Evolutionary conservation across 2,797 vertebrate species (phyloP).

Genomic region (Lepus oiostolus): DNA sequence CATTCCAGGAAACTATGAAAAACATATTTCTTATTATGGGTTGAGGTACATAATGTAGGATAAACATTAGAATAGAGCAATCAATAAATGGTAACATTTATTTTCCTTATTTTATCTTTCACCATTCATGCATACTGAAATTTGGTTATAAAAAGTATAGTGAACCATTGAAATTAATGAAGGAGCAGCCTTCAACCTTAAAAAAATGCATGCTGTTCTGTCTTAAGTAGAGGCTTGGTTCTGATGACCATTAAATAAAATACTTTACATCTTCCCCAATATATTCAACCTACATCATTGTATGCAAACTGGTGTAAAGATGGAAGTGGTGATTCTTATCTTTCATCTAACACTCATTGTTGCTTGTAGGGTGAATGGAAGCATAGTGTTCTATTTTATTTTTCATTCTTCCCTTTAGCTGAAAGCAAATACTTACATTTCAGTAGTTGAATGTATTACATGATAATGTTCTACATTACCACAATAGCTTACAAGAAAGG

Average conservation of each 20-base stretch:
- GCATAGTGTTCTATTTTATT: not conserved
- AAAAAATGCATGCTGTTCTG: not conserved
- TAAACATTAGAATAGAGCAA: not conserved
- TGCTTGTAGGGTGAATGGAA: not conserved
- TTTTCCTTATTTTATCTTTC: conserved; percentile 23
- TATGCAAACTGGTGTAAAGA: not conserved
- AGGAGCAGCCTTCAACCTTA: not conserved
- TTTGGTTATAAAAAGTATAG: not conserved
- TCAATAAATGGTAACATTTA: not conserved
- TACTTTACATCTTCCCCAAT: not conserved
- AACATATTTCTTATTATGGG: not conserved
- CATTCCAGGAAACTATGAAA: not conserved
- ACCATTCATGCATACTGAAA: not conserved
- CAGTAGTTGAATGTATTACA: not conserved
- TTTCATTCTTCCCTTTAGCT: not conserved
- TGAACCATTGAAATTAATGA: not conserved
- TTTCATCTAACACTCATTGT: not conserved
- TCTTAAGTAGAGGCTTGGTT: not conserved
- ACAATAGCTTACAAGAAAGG: not conserved
- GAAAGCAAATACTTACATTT: not conserved
- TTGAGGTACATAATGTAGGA: conserved; percentile 6
- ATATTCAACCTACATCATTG: not conserved
- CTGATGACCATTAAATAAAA: not conserved
- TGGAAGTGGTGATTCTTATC: not conserved
- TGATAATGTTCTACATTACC: not conserved